A percentile compares a stretch with the other conserved stretches of the same genome.
phyloP scores from a whole-genome alignment of 2,113 vertebrate genomes.

The Brachypteracias leptosomus region DNA sequence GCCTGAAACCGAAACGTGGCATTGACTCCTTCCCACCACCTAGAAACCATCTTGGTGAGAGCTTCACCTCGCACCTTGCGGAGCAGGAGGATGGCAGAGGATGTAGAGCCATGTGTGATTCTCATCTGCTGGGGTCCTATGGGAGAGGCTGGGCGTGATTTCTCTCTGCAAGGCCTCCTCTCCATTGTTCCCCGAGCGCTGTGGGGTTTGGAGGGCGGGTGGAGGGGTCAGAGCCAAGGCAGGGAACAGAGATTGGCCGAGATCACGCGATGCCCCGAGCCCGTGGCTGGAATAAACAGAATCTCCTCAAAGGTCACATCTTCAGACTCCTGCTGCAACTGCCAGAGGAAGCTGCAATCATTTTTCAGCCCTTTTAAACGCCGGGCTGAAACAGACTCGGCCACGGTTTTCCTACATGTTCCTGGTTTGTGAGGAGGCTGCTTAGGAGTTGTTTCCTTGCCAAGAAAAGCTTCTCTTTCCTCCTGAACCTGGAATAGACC shows the following conservation, averaged over 20 bases:
- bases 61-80: not conserved
- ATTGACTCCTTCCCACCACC: accelerated
- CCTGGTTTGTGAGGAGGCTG: conserved; percentile 67
- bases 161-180: not conserved
- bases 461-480: conserved; percentile 79
- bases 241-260: not conserved
- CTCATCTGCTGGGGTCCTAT: not conserved
- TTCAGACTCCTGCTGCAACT: conserved; percentile 41
- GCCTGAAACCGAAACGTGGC: accelerated
- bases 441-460: conserved; percentile 78
- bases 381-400: conserved; percentile 67
- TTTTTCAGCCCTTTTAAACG: conserved; percentile 79
- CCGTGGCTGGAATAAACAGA: conserved; percentile 57
- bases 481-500: conserved; percentile 74
- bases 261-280: conserved; percentile 60
- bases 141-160: not conserved
- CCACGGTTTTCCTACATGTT: conserved; percentile 67
- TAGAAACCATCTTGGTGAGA: accelerated
- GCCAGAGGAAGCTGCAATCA: conserved; percentile 76
- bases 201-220: not conserved
- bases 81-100: not conserved
- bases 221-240: conserved; percentile 65
- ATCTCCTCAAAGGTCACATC: conserved; percentile 73
- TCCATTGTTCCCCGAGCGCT: conserved; percentile 22
- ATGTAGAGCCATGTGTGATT: not conserved